Conservation (phyloP, 2,888 invertebrate genomes). For the Caenorhabditis afra region DNA sequence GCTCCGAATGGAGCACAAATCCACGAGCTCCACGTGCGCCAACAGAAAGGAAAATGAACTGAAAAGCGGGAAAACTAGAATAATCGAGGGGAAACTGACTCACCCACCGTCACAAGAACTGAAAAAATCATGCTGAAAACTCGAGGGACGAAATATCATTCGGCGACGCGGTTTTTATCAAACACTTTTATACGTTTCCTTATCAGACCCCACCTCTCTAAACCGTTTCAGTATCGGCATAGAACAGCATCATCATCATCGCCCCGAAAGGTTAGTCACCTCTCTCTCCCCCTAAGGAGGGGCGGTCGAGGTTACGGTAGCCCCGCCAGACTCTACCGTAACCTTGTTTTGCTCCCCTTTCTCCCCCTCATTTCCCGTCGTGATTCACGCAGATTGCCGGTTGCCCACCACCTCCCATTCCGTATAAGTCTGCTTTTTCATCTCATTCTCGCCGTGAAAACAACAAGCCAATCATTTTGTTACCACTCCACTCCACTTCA, state of each 20-base stretch:
- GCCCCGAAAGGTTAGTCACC: not conserved
- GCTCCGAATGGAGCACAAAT: not conserved
- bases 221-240: not conserved
- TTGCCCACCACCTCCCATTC: not conserved
- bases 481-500: not conserved
- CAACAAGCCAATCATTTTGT: not conserved
- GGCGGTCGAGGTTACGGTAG: too few species aligned
- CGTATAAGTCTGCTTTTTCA: not conserved
- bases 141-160: not conserved
- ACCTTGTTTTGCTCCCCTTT: too few species aligned
- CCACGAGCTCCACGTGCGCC: not conserved
- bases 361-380: not conserved
- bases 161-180: not conserved
- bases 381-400: not conserved
- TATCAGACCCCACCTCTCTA: slow-evolving; percentile 2
- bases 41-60: not conserved
- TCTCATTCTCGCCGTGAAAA: not conserved
- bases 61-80: not conserved
- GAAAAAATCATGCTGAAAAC: slow-evolving; percentile 1
- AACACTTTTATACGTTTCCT: slow-evolving; percentile 5
- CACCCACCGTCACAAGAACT: not conserved
- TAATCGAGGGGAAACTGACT: not conserved
- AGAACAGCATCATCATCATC: not conserved
- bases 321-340: too few species aligned
- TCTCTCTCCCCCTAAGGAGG: too few species aligned